These are phyloP conservation scores for Luperina nickerlii DNA, from an alignment of 2,888 invertebrate species.

Conservation along the genomic window DNA sequence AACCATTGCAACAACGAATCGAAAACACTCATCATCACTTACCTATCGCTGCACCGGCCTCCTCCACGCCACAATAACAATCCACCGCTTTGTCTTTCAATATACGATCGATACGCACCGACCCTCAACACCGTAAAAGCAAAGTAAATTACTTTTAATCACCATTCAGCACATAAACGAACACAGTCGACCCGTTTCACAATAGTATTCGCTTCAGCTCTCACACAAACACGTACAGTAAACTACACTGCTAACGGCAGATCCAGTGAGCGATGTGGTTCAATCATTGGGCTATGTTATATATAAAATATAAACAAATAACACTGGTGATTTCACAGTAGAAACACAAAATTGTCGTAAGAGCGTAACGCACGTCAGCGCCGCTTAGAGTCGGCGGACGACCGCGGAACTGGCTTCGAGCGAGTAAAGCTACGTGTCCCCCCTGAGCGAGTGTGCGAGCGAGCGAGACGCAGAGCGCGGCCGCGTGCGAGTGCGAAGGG, in stretches of 20 bases:
- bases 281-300: conserved; percentile 80
- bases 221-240: conserved; percentile 83
- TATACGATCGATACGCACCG: conserved; percentile 87
- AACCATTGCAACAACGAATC: conserved; percentile 63
- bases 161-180: conserved; percentile 88
- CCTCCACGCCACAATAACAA: conserved; percentile 81
- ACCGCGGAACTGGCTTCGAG: conserved; percentile 83
- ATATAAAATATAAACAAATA: conserved; percentile 88
- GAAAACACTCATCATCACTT: conserved; percentile 72
- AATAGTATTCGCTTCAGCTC: conserved; percentile 76
- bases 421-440: conserved; percentile 86
- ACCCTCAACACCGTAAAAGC: conserved; percentile 87
- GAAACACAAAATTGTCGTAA: conserved; percentile 80
- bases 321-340: conserved; percentile 85
- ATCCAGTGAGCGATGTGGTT: conserved; percentile 79
- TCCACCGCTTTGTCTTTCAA: conserved; percentile 86
- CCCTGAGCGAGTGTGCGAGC: conserved; percentile 76
- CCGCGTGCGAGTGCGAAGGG: conserved; percentile 63
- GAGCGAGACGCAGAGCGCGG: conserved; percentile 73
- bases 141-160: conserved; percentile 89
- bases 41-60: conserved; percentile 79
- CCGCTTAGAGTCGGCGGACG: conserved; percentile 88
- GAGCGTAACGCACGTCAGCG: conserved; percentile 88
- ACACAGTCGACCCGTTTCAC: conserved; percentile 85
- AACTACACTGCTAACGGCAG: conserved; percentile 79